phyloP scores from a whole-genome alignment of 2,797 vertebrate genomes.

The Diceros bicornis region DNA sequence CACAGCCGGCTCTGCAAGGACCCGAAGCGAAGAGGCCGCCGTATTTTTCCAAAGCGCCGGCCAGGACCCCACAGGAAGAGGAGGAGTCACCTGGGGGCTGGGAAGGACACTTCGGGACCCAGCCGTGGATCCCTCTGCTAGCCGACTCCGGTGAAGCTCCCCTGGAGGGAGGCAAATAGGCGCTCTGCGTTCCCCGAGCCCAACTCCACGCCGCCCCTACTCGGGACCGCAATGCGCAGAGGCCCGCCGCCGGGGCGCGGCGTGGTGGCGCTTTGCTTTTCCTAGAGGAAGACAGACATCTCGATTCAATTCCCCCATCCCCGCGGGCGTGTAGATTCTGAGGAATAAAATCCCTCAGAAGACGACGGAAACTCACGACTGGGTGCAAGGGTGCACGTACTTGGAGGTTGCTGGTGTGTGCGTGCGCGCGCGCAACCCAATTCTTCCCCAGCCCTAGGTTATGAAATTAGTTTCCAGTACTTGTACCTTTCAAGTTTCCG shows the following conservation, averaged over 20 bases:
- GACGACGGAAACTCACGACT: background rate
- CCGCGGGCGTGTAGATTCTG: background rate
- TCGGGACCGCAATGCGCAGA: background rate
- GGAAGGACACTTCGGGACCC: background rate
- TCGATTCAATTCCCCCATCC: background rate
- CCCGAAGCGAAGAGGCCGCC: background rate
- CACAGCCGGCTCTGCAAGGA: background rate
- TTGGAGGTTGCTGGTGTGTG: background rate
- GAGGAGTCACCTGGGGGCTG: background rate
- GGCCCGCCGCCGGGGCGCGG: background rate
- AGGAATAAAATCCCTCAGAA: slow-evolving; percentile 43
- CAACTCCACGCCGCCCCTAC: background rate
- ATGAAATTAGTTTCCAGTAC: slow-evolving; percentile 68
- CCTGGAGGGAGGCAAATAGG: background rate
- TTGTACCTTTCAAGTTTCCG: slow-evolving; percentile 60
- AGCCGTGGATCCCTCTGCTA: background rate
- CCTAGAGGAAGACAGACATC: background rate
- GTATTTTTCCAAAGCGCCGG: background rate
- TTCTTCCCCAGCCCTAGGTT: background rate
- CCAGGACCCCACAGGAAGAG: background rate
- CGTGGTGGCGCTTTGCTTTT: background rate
- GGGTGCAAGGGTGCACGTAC: background rate
- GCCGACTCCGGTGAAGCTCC: background rate
- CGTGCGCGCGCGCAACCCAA: background rate
- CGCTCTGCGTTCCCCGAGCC: background rate